A percentile compares a stretch with the other conserved stretches of the same genome.
Conservation (phyloP, 2,797 vertebrate genomes). For the Melanotaenia nigrans region DNA sequence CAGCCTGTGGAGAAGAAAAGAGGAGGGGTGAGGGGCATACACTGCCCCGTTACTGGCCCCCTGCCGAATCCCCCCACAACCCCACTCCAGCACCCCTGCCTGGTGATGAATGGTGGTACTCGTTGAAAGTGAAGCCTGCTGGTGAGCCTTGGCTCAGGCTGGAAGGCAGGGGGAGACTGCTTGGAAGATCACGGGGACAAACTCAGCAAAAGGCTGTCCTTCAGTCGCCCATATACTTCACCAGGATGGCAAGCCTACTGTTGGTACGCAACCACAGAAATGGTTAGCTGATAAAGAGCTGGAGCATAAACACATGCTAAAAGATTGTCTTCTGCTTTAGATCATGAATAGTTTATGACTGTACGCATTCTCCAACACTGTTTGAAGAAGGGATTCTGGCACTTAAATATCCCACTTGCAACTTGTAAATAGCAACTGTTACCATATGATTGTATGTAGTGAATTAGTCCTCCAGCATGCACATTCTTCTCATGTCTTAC, state of each 20-base stretch:
- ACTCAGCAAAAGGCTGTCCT: constrained; percentile 77
- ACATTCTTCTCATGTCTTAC: constrained; percentile 24
- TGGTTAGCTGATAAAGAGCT: not conserved
- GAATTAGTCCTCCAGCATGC: constrained; percentile 27
- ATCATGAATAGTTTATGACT: constrained; percentile 28
- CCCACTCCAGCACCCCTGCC: constrained; percentile 73
- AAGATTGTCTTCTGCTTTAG: constrained; percentile 25
- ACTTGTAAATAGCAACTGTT: constrained; percentile 52
- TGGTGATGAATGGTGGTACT: constrained; percentile 86
- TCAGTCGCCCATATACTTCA: constrained; percentile 66
- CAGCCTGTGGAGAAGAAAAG: constrained; percentile 74
- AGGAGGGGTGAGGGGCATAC: constrained; percentile 68
- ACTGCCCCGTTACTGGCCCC: constrained; percentile 73
- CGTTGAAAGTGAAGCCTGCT: constrained; percentile 85
- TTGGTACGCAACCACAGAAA: constrained; percentile 56
- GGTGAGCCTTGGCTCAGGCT: constrained; percentile 79
- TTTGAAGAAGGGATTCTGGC: constrained; percentile 9
- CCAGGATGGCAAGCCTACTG: constrained; percentile 43
- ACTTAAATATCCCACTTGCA: constrained; percentile 33
- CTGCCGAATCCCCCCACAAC: constrained; percentile 51
- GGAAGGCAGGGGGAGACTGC: constrained; percentile 66
- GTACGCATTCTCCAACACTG: constrained; percentile 28
- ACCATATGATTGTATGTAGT: constrained; percentile 40
- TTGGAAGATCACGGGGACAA: constrained; percentile 77
- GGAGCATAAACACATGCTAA: constrained; percentile 15